Base-by-base conservation (phyloP, 1,140 invertebrate species). In the Drosophila murphyi region DNA sequence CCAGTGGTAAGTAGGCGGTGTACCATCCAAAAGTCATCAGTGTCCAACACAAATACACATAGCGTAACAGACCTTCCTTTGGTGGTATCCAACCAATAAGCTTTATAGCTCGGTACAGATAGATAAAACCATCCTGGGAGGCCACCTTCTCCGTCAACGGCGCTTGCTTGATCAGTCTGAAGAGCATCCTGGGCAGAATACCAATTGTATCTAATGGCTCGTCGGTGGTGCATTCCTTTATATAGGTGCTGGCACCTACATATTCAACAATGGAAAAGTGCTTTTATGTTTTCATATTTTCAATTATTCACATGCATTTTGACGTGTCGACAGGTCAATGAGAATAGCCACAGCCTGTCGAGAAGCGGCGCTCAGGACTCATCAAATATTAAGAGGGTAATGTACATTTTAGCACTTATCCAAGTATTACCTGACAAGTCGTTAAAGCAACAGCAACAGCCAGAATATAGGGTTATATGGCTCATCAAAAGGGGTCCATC, bases 341-440 rank as follows among this genome's bases (percentile, higher is more conserved):
- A 50, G 45, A 39, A 37, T 32, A 50, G 34, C 28, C 20, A 29
- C 29, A 48, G 31, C 10, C 32, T 39, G 57, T 10, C 28, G 3
- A 28, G 32, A 2, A 3, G 29, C 31, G 20, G 41, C 41, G 31
- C 2, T 6, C 5, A 4, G 43, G 4, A 47, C 34, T 48, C 63
- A 82, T 86, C 6, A 82, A 54, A 79, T 79, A 88, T 79, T 88
- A 71, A 70, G 47, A 34, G 28, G 43, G 20, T 57, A 78, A 69
- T 81, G 78, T 68, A 73, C 81, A 69, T 74, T 81, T 85, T 86
- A 69, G 69, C 71, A 87, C 82, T 70, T 75, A 51, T 60, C 47
- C 8, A 10, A 72, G 59, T 45, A 35, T 73, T 61, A 60, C 57
- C 43, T 72, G 31, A 6, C 28, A 41, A 52, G 41, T 28, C 56